These are phyloP conservation scores for Polydesmus complanatus DNA, from an alignment of 2,888 invertebrate genomes.

Conservation along the genomic window DNA sequence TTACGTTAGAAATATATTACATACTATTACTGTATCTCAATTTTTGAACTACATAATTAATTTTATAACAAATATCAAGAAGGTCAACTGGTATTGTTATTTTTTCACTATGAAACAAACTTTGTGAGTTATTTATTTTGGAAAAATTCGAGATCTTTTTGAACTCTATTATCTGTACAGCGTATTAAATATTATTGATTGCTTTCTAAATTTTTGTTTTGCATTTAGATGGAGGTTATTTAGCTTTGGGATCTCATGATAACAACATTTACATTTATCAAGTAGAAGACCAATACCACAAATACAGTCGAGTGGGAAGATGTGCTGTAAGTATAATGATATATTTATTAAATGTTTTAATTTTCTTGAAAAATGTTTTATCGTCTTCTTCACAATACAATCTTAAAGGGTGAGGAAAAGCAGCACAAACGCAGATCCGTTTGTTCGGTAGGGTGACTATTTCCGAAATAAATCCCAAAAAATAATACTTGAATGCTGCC, in stretches of 20 bases:
- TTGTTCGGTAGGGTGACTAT: constrained; percentile 15
- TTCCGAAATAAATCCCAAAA: too few species aligned
- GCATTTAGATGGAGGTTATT: constrained; percentile 59
- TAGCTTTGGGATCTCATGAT: constrained; percentile 77
- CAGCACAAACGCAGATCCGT: constrained; percentile 18
- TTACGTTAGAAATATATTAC: too few species aligned
- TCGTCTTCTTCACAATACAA: neutral
- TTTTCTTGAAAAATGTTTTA: neutral
- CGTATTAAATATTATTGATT: neutral
- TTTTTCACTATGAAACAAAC: too few species aligned
- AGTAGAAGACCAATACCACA: constrained; percentile 55
- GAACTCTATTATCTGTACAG: neutral
- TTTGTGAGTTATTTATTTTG: neutral
- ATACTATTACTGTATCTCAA: too few species aligned
- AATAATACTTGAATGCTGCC: too few species aligned
- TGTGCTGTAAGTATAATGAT: constrained; percentile 53
- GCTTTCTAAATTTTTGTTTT: neutral
- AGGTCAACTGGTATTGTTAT: too few species aligned
- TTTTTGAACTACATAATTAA: too few species aligned
- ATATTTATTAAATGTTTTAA: neutral
- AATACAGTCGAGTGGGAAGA: constrained; percentile 65
- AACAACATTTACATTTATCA: constrained; percentile 82
- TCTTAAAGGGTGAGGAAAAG: constrained; percentile 15
- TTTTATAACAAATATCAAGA: too few species aligned
- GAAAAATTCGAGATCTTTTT: neutral